phyloP scores from a whole-genome alignment of 2,797 vertebrate genomes.

The Gadopsis bispinosus region DNA sequence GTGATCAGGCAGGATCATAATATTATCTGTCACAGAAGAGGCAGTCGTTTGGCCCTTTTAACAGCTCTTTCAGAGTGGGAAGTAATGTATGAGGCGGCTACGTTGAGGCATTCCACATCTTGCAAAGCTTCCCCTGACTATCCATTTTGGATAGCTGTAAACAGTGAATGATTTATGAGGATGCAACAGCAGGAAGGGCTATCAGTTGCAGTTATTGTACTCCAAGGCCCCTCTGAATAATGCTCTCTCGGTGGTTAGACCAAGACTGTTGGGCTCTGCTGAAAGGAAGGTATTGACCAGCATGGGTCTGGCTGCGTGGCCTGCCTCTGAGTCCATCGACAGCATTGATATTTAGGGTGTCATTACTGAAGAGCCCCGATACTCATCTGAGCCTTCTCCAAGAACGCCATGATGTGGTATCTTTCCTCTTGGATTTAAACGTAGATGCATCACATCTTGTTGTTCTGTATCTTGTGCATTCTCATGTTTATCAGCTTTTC shows the following conservation, averaged over 20 bases:
- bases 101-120: slow-evolving; percentile 37
- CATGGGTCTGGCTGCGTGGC: slow-evolving; percentile 57
- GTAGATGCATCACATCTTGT: neutral
- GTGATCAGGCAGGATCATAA: slow-evolving; percentile 38
- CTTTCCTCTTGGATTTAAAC: neutral
- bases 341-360: slow-evolving; percentile 52
- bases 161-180: slow-evolving; percentile 76
- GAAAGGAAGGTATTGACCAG: slow-evolving; percentile 75
- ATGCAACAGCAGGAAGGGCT: slow-evolving; percentile 69
- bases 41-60: slow-evolving; percentile 32
- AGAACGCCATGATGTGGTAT: slow-evolving; percentile 30
- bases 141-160: slow-evolving; percentile 63
- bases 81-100: slow-evolving; percentile 37
- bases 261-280: slow-evolving; percentile 57
- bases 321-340: slow-evolving; percentile 49
- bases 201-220: slow-evolving; percentile 76
- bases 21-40: slow-evolving; percentile 33
- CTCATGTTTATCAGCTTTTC: neutral
- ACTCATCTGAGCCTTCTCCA: slow-evolving; percentile 16
- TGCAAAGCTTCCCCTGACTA: slow-evolving; percentile 41
- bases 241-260: slow-evolving; percentile 56
- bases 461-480: neutral
- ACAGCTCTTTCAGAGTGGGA: slow-evolving; percentile 42
- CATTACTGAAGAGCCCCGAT: slow-evolving; percentile 44
- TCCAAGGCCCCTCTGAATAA: slow-evolving; percentile 72